Percentiles rank a stretch among this genome's conserved stretches.
These are phyloP conservation scores for Hemistola chrysoprasaria DNA, from an alignment of 2,888 invertebrate species.

Conservation along the genomic window DNA sequence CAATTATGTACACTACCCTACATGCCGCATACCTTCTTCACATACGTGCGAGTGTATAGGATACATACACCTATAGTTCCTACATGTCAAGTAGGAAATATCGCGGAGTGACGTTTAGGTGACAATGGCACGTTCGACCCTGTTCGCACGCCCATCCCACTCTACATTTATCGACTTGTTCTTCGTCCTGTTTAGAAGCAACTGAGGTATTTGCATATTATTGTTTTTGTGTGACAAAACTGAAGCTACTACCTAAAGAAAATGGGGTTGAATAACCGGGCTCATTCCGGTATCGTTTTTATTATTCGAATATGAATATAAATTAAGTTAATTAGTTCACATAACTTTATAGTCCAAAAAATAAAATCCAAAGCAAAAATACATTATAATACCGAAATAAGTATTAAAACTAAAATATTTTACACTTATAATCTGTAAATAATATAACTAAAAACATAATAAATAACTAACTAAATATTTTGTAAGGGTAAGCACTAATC, in stretches of 20 bases:
- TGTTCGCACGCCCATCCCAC: constrained; percentile 73
- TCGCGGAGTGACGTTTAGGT: constrained; percentile 54
- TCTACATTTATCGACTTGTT: constrained; percentile 70
- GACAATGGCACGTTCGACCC: constrained; percentile 72
- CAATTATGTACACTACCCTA: constrained; percentile 31
- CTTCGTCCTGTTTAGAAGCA: constrained; percentile 52
- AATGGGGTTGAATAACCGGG: neutral
- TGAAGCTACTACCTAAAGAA: constrained; percentile 8
- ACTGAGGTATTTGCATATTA: constrained; percentile 49
- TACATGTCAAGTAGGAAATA: constrained; percentile 48
- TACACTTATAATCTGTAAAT: too few species aligned
- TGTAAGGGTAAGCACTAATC: too few species aligned
- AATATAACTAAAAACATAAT: too few species aligned
- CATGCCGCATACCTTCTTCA: constrained; percentile 8
- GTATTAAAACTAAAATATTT: too few species aligned
- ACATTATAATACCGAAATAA: neutral
- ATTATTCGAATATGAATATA: too few species aligned
- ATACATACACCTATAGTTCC: too few species aligned
- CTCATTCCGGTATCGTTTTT: neutral
- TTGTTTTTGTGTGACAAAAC: constrained; percentile 33
- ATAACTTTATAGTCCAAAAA: too few species aligned
- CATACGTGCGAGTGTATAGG: constrained; percentile 23
- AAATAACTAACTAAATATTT: too few species aligned
- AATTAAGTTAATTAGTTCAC: too few species aligned
- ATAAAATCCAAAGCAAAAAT: neutral